phyloP scores from a whole-genome alignment of 2,888 invertebrate genomes.

The Sialis fuliginosa region DNA sequence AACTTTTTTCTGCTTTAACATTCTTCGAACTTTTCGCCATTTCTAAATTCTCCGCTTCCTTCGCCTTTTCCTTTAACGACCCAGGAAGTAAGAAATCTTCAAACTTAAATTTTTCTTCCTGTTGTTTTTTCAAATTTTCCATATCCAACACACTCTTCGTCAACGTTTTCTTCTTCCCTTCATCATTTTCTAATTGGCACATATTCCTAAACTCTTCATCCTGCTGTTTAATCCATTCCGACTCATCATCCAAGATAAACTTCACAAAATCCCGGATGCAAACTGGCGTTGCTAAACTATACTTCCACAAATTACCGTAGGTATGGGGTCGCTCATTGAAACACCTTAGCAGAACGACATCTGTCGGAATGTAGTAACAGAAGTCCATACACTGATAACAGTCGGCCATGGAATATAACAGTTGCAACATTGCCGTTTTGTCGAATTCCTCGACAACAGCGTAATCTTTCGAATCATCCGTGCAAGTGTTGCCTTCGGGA shows the following conservation, averaged over 20 bases:
- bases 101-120: slow-evolving; percentile 5
- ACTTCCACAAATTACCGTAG: slow-evolving; percentile 3
- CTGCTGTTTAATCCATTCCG: slow-evolving; percentile 13
- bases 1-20: too few relatives aligned
- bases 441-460: background rate
- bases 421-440: background rate
- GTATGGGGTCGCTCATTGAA: slow-evolving; percentile 7
- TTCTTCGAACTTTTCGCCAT: too few relatives aligned
- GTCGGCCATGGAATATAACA: background rate
- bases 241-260: slow-evolving; percentile 16
- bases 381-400: slow-evolving; percentile 12
- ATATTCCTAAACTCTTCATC: slow-evolving; percentile 3
- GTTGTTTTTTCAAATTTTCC: background rate
- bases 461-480: background rate
- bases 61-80: slow-evolving; percentile 15
- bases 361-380: slow-evolving; percentile 16
- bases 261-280: slow-evolving; percentile 18
- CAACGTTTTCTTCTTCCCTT: slow-evolving; percentile 8
- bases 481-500: slow-evolving; percentile 2
- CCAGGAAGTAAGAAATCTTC: slow-evolving; percentile 16
- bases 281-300: slow-evolving; percentile 15
- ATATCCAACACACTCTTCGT: slow-evolving; percentile 6
- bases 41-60: too few relatives aligned
- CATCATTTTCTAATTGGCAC: slow-evolving; percentile 2
- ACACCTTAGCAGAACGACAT: slow-evolving; percentile 16